Evolutionary conservation across 2,113 vertebrate genomes (phyloP).

Genomic region (Corythoichthys haematopterus): DNA sequence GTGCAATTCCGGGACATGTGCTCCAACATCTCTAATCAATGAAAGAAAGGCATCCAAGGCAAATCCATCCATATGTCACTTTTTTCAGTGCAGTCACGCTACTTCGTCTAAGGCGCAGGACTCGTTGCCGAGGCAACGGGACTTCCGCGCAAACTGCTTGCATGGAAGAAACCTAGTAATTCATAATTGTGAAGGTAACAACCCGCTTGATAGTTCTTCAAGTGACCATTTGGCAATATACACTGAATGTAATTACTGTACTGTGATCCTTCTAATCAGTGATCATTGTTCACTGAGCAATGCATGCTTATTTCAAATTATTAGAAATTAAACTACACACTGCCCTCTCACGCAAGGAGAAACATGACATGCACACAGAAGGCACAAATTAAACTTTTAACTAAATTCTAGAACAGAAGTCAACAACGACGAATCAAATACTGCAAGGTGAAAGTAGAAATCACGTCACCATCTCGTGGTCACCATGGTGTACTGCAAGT

Average conservation of each 20-base stretch:
- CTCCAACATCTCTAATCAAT: not conserved
- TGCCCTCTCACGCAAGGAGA: not conserved
- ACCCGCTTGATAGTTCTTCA: not conserved
- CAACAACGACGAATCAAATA: not conserved
- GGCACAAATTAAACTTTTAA: not conserved
- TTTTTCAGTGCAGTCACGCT: not conserved
- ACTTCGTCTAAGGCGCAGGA: not conserved
- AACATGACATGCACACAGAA: not conserved
- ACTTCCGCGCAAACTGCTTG: no score
- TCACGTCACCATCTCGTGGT: constrained; percentile 31
- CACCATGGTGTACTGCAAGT: constrained; percentile 14
- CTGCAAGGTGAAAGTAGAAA: not conserved
- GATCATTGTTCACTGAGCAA: no score
- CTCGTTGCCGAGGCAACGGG: constrained; percentile 31
- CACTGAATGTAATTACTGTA: no score
- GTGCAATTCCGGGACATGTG: constrained; percentile 30
- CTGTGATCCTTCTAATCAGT: no score
- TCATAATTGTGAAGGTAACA: not conserved
- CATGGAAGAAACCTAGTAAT: not conserved
- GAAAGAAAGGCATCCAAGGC: not conserved
- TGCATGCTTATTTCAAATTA: no score
- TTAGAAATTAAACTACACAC: not conserved
- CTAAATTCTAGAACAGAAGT: not conserved
- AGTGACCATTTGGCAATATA: not conserved
- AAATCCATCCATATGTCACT: not conserved